Evolutionary conservation across 2,797 vertebrate species (phyloP), one percentile per base, ranked within the genome.

Genomic region (Melanotaenia nigrans): DNA sequence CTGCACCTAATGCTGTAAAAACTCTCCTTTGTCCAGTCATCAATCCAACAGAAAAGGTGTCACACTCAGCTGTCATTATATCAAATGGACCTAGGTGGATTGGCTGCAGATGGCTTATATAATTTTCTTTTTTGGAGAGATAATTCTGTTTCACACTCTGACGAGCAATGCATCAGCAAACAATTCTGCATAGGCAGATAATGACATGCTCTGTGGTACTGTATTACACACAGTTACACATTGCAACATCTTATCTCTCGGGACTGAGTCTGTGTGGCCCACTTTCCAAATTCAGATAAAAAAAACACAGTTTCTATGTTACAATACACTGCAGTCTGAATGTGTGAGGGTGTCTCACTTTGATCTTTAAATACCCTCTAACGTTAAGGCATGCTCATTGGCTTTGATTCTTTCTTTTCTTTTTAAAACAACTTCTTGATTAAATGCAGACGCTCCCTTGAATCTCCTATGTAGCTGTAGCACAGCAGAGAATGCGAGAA

Each of bases 361-460:
- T 94, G 92, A 93, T 94, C 92, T 94, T 94, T 93, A 94, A 94
- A 94, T 94, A 94, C 92, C 93, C 92, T 94, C 93, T 91, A 94
- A 92, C 92, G 89, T 91, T 92, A 91, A 92, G 89, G 81, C 91
- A 85, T 78, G 88, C 89, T 91, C 90, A 88, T 87, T 91, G 83
- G 90, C 87, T 92, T 92, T 91, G 86, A 85, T 91, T 92, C 89
- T 65, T 75, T 22, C 51, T 49, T 38, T 64, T 65, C 68, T 78
- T 67, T 77, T 64, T 61, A 79, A 49, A 49, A 49, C 74, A 81
- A 77, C 81, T 78, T 78, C 75, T 70, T 42, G 60, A 51, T 47
- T 91, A 92, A 88, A 92, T 91, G 61, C 78, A 90, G 93, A 94
- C 92, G 90, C 76, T 92, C 94, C 94, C 94, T 94, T 88, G 87